Evolutionary conservation across 2,888 invertebrate genomes (phyloP), one percentile per base, ranked within the genome.

Genomic region (Cylindroiulus punctatus): DNA sequence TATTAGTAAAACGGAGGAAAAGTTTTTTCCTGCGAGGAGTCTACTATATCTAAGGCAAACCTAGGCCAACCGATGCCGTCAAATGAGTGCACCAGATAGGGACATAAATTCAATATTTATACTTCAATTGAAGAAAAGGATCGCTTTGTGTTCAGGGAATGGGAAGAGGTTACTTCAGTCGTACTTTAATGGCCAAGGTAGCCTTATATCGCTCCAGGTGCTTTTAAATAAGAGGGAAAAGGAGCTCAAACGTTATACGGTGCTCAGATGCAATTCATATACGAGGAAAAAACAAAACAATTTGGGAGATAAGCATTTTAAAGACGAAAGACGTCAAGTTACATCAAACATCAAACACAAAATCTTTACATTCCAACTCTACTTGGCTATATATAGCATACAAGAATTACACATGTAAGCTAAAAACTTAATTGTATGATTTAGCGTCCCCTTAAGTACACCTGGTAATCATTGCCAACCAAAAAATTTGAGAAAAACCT

Each of bases 41-140:
- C n/a, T 5, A n/a, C 30, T 14, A 76, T 30, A 26, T 76, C 30
- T 36, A 36, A 36, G 2, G 36, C 14, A 76, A 30, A 14, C 30
- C n/a, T 52, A 44, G 1, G 1, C 10, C n/a, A 22, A 65, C 22
- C 8, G 30, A n/a, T 57, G 57, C 57, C 22, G 22, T 57, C 30
- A 14, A 26, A 12, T 76, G 30, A 26, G 22, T 30, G 76, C 30
- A 14, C 30, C 26, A 30, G 30, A 76, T 76, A 76, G 12, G 30
- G 76, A 76, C 76, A 65, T 65, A 76, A 76, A 76, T 76, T 22
- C 76, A 76, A 30, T 76, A 76, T 76, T 76, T 76, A 76, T 30
- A 76, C 30, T 52, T 52, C 0, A 76, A 76, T 76, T 30, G 76
- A 76, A 76, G 26, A 76, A 30, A 76, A 76, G 22, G 14, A 4